Evolutionary conservation across 2,888 invertebrate species (phyloP), one percentile per base, ranked within the genome.

Genomic region (Catotricha subobsoleta): DNA sequence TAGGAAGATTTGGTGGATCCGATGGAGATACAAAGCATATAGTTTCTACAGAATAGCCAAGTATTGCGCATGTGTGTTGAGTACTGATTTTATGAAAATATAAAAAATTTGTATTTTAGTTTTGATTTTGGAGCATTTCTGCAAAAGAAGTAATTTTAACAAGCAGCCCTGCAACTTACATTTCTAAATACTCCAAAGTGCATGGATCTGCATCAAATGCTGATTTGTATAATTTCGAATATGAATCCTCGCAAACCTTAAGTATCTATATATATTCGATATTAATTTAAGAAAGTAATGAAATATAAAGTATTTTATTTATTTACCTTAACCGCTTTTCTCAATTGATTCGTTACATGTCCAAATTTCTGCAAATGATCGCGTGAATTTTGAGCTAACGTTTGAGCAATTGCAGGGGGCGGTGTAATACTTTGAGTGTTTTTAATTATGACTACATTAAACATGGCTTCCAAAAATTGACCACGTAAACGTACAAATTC

Each of bases 391-490:
- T 80, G 78, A 0, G 87, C 87, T 40, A 83, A 71, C 2, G 81
- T 75, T 2, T 80, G 75, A 1, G 92, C 90, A 42, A 91, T 86
- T 1, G 91, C 91, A 1, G 92, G 90, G 29, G 92, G 90, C 21
- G 92, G 94, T 44, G 88, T 86, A 44, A 90, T 83, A 53, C 84
- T 83, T 46, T 63, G 63, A 0, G 67, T 67, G 13, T 67, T 57
- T 47, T 64, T 56, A 0, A 67, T 67, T 0, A 61, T 60, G 2
- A 62, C 63, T 0, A 62, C 57, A 42, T 56, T 52, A 7, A 58
- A 58, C 1, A 69, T 54, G 1, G 70, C 67, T 47, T 81, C 78
- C 5, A 91, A 65, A 53, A 82, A 78, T 52, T 74, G 74, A 1
- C 78, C 77, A 1, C 91, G 70, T 29, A 88, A 69, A 46, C 74